Evolutionary conservation across 2,888 invertebrate species (phyloP), one percentile per base, ranked within the genome.

Genomic region (Tinea semifulvella): DNA sequence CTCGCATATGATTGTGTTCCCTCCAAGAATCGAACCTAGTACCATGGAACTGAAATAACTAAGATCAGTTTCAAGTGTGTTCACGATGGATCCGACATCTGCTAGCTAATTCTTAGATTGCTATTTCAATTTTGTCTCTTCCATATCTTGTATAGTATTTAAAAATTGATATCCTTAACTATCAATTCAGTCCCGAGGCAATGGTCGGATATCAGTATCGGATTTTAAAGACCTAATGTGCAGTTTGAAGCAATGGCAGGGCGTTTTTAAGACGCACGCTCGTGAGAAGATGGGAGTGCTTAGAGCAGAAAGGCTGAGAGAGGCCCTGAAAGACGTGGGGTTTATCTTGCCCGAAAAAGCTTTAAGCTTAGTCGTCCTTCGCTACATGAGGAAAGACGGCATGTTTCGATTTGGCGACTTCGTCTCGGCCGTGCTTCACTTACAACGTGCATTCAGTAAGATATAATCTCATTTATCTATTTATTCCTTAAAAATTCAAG

Each of bases 171-270:
- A 53, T 59, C 53, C 59, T 66, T 57, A 65, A 61, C 56, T 7
- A 25, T 10, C 7, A 25, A 19, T 2, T 44, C 67, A 79, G 91
- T 89, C 86, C 59, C 85, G 88, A 38, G 89, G 91, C 45, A 88
- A 86, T 20, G 95, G 95, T 0, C 85, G 95, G 48, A 84, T 96
- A 43, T 90, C 90, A 49, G 90, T 94, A 54, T 83, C 85, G 44
- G 93, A 95, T 60, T 96, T 95, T 67, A 94, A 93, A 65, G 94
- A 95, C 60, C 83, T 96, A 50, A 93, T 96, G 88, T 93, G 92
- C 57, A 95, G 94, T 58, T 70, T 96, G 38, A 95, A 94, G 60
- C 88, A 90, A 49, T 95, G 95, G 95, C 95, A 96, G 61, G 88
- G 90, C 16, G 63, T 93, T 1, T 96, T 96, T 69, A 92, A 92